Percentiles rank a stretch among this genome's conserved stretches.
These are phyloP conservation scores for Xanthia icteritia DNA, from an alignment of 2,888 invertebrate species.

Conservation along the genomic window DNA sequence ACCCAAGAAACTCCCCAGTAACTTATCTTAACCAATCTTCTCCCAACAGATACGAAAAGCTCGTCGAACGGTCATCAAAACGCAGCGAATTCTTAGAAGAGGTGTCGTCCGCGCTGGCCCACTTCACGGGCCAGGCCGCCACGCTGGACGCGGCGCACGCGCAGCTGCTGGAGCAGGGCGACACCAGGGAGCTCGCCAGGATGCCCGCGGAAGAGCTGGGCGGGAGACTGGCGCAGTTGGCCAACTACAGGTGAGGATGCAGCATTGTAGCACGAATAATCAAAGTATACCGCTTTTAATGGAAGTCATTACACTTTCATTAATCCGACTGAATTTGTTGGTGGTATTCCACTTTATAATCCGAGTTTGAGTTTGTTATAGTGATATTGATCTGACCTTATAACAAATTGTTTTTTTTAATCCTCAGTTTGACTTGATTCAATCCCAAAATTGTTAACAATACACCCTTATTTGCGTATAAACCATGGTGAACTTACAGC, in stretches of 20 bases:
- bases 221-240: slow-evolving; percentile 87
- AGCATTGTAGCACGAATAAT: background rate
- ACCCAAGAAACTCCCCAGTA: too few species aligned
- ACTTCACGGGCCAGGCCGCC: slow-evolving; percentile 92
- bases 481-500: background rate
- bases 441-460: background rate
- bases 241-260: slow-evolving; percentile 89
- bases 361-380: background rate
- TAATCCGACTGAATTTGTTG: background rate
- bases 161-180: slow-evolving; percentile 93
- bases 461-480: background rate
- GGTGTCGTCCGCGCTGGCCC: slow-evolving; percentile 92
- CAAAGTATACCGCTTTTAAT: background rate
- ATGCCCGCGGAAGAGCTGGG: slow-evolving; percentile 91
- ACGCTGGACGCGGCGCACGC: slow-evolving; percentile 93
- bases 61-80: slow-evolving; percentile 94
- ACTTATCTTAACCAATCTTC: too few species aligned
- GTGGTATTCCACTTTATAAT: too few species aligned
- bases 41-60: slow-evolving; percentile 93
- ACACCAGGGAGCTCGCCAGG: slow-evolving; percentile 93
- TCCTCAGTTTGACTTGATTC: background rate
- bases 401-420: background rate
- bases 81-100: slow-evolving; percentile 96
- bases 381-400: too few species aligned
- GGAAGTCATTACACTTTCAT: background rate